These are phyloP conservation scores for Tipula lateralis DNA, from an alignment of 2,888 invertebrate species.

Conservation along the genomic window DNA sequence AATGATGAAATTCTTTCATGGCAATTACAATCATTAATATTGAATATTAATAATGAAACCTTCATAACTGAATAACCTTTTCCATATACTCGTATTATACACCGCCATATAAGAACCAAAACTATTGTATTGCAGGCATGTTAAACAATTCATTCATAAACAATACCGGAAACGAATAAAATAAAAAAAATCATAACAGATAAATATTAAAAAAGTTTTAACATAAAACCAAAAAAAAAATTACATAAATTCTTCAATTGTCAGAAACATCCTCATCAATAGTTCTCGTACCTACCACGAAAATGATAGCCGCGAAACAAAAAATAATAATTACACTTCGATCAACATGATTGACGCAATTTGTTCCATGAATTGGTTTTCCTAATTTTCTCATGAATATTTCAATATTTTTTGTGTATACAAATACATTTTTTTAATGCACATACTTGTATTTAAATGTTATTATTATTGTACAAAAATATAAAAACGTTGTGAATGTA, in stretches of 20 bases:
- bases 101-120: not conserved
- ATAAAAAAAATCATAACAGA: not conserved
- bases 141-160: not conserved
- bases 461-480: not conserved
- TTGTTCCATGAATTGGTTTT: not conserved
- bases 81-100: not conserved
- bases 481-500: not conserved
- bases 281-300: not conserved
- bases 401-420: not conserved
- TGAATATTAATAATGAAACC: no score
- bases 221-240: not conserved
- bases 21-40: no score
- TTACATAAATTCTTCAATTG: slow-evolving; percentile 7
- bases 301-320: slow-evolving; percentile 19
- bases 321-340: slow-evolving; percentile 11
- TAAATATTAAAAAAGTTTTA: not conserved
- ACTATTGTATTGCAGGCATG: not conserved
- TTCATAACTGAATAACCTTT: not conserved
- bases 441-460: not conserved
- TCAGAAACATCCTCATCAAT: slow-evolving; percentile 24
- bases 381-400: slow-evolving; percentile 15
- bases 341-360: slow-evolving; percentile 11
- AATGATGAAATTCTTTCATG: no score
- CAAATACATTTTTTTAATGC: no score
- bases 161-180: not conserved